Evolutionary conservation across 2,888 invertebrate species (phyloP).

Genomic region (Priocnemis perturbator): DNA sequence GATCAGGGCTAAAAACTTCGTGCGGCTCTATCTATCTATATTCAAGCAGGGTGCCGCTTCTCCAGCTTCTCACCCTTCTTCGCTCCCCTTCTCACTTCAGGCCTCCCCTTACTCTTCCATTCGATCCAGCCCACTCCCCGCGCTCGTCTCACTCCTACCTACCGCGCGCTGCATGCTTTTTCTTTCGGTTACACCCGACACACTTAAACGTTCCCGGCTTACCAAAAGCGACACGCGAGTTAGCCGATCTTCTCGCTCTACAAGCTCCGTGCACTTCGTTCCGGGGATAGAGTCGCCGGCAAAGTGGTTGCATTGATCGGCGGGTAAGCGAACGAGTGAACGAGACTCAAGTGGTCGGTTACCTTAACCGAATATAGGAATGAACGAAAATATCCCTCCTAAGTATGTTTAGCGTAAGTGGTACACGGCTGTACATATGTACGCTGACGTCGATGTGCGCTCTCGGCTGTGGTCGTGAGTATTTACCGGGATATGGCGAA

Average conservation of each 20-base stretch:
- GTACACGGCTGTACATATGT: too few species aligned
- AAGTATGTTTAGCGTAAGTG: too few species aligned
- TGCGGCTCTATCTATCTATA: conserved; percentile 33
- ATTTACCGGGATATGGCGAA: too few species aligned
- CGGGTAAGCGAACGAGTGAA: conserved; percentile 3
- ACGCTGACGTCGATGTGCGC: too few species aligned
- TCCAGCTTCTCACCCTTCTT: conserved; percentile 12
- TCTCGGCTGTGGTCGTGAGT: too few species aligned
- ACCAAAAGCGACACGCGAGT: conserved; percentile 8
- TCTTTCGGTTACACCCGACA: not conserved
- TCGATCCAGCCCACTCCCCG: too few species aligned
- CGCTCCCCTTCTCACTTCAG: not conserved
- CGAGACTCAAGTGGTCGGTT: not conserved
- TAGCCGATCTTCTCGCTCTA: not conserved
- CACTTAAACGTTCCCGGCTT: conserved; percentile 7
- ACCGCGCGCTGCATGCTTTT: conserved; percentile 1
- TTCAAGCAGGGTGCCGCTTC: conserved; percentile 11
- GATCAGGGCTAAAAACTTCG: conserved; percentile 41
- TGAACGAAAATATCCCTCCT: too few species aligned
- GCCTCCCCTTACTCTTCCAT: too few species aligned
- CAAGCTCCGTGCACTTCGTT: too few species aligned
- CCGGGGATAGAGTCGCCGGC: not conserved
- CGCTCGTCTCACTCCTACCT: too few species aligned
- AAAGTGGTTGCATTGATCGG: not conserved
- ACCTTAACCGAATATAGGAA: too few species aligned